These are phyloP conservation scores for Campoletis raptor DNA, from an alignment of 2,888 invertebrate species.

Conservation along the genomic window DNA sequence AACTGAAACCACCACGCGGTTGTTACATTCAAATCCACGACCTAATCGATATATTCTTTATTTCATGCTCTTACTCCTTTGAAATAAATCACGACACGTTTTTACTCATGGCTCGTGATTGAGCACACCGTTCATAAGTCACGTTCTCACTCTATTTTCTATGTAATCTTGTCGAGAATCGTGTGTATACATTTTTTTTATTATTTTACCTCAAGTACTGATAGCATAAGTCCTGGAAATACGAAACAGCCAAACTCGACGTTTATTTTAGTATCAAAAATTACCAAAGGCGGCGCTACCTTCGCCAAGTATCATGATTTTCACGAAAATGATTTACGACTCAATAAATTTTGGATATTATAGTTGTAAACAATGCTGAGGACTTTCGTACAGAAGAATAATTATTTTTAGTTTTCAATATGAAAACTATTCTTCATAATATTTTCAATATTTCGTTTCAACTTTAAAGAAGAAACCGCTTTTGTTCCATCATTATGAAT, in stretches of 20 bases:
- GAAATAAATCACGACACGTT: background rate
- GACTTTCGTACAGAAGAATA: background rate
- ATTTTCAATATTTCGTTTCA: background rate
- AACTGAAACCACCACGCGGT: slow-evolving; percentile 51
- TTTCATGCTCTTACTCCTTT: background rate
- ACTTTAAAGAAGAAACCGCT: background rate
- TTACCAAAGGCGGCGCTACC: slow-evolving; percentile 5
- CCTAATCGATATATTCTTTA: slow-evolving; percentile 41
- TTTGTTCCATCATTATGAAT: background rate
- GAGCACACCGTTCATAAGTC: background rate
- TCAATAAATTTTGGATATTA: background rate
- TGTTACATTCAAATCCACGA: slow-evolving; percentile 65
- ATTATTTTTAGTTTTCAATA: background rate
- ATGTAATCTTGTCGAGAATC: background rate
- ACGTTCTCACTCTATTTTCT: background rate
- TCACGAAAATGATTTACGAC: background rate
- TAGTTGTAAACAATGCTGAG: background rate
- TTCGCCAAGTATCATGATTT: background rate
- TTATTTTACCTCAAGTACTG: background rate
- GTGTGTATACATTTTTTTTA: background rate
- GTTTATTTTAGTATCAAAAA: background rate
- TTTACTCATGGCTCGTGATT: background rate
- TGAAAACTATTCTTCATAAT: background rate
- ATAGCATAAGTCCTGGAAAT: background rate
- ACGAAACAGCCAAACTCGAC: background rate